These are phyloP conservation scores for Actinia equina DNA, from an alignment of 64 coral and sea anemone species.

Conservation along the genomic window DNA sequence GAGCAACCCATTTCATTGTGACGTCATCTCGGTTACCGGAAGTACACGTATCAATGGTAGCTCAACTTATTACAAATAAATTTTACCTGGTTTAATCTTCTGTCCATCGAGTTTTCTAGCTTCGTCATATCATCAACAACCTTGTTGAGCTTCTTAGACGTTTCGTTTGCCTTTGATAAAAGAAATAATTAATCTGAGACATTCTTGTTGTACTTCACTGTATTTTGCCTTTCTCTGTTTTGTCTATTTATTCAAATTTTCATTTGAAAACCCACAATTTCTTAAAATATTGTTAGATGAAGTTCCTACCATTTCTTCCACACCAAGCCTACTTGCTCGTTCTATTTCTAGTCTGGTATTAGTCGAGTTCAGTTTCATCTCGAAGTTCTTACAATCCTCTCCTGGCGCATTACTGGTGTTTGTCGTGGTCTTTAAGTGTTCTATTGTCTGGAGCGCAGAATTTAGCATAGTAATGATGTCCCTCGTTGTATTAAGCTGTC, in stretches of 20 bases:
- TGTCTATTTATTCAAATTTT: too few species aligned
- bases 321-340: background rate
- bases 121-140: background rate
- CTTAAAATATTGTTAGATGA: background rate
- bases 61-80: background rate
- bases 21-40: background rate
- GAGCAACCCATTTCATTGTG: background rate
- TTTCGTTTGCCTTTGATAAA: background rate
- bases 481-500: background rate
- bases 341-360: conserved; percentile 2
- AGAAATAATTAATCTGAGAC: background rate
- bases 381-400: background rate
- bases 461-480: background rate
- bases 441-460: background rate
- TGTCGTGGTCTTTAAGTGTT: background rate
- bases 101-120: background rate
- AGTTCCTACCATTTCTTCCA: background rate
- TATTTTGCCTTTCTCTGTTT: too few species aligned
- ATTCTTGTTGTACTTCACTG: too few species aligned
- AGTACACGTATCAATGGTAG: background rate
- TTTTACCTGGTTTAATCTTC: background rate
- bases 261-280: too few species aligned
- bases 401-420: background rate
- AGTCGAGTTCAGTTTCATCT: background rate
- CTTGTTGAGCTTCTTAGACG: background rate